phyloP scores from a whole-genome alignment of 35 echinoderm and acorn worm species.

The Ptychodera flava region DNA sequence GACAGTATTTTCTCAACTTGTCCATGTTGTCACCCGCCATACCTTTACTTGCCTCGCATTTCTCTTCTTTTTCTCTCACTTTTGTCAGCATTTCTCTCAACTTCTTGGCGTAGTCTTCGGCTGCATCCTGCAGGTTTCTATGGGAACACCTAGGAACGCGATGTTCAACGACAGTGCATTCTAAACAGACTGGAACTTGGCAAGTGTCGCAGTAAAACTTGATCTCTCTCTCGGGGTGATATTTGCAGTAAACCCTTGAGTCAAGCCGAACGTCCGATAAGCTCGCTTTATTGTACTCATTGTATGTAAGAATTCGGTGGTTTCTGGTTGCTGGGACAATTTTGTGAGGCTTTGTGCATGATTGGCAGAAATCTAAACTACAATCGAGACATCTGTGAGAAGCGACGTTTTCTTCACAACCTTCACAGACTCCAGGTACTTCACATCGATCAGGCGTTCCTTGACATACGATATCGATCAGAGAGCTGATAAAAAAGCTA shows the following conservation, averaged over 20 bases:
- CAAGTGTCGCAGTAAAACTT: conserved; percentile 89
- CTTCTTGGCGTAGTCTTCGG: conserved; percentile 23
- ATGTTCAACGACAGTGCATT: conserved; percentile 54
- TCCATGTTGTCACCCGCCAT: conserved; percentile 18
- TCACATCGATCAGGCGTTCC: conserved; percentile 41
- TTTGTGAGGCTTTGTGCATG: conserved; percentile 75
- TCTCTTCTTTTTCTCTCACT: conserved; percentile 42
- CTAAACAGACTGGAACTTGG: conserved; percentile 70
- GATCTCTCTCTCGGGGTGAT: conserved; percentile 54
- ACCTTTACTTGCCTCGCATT: conserved; percentile 29
- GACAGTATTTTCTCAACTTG: not conserved
- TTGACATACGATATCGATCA: conserved; percentile 81
- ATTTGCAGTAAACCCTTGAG: conserved; percentile 27
- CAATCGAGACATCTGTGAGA: conserved; percentile 77
- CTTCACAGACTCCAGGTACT: conserved; percentile 43
- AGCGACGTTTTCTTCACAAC: conserved; percentile 65
- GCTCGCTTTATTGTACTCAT: conserved; percentile 46
- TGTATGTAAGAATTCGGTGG: conserved; percentile 60
- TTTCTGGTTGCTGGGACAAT: conserved; percentile 30
- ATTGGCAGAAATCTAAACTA: conserved; percentile 61
- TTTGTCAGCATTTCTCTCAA: conserved; percentile 48
- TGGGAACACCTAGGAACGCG: conserved; percentile 37
- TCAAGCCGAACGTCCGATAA: not conserved
- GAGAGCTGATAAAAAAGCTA: conserved; percentile 91
- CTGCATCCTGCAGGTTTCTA: conserved; percentile 46